Evolutionary conservation across 2,113 vertebrate species (phyloP).

Genomic region (Thunnus maccoyii): DNA sequence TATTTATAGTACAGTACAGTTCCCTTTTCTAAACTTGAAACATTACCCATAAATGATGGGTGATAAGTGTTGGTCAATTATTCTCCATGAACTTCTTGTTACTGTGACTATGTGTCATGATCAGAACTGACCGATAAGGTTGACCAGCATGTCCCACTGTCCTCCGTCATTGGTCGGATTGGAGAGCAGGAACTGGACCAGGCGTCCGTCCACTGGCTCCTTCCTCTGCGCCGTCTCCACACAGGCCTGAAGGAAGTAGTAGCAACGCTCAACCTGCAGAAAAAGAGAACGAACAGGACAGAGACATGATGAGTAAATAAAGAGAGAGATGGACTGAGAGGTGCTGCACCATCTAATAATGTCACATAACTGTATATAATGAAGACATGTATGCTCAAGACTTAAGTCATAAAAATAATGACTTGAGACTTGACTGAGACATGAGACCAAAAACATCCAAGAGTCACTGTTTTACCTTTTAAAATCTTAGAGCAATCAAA

Average conservation of each 20-base stretch:
- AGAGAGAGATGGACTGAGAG: neutral
- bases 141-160: slow-evolving; percentile 99
- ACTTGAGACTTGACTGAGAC: neutral
- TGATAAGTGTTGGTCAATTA: neutral
- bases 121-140: slow-evolving; percentile 91
- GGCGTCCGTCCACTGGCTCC: slow-evolving; percentile 93
- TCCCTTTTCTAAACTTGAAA: neutral
- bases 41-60: too few relatives aligned
- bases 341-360: neutral
- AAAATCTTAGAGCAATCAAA: too few relatives aligned
- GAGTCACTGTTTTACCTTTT: too few relatives aligned
- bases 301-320: neutral
- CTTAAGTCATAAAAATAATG: neutral
- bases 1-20: neutral
- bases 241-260: slow-evolving; percentile 94
- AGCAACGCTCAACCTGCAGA: slow-evolving; percentile 93
- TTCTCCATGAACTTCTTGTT: neutral
- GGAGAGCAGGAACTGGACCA: slow-evolving; percentile 93
- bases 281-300: neutral
- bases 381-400: neutral
- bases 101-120: neutral
- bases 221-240: slow-evolving; percentile 94
- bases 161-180: slow-evolving; percentile 97
- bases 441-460: neutral
- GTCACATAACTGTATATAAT: neutral